phyloP scores from a whole-genome alignment of 2,888 invertebrate genomes.

The Pedicia rivosa region DNA sequence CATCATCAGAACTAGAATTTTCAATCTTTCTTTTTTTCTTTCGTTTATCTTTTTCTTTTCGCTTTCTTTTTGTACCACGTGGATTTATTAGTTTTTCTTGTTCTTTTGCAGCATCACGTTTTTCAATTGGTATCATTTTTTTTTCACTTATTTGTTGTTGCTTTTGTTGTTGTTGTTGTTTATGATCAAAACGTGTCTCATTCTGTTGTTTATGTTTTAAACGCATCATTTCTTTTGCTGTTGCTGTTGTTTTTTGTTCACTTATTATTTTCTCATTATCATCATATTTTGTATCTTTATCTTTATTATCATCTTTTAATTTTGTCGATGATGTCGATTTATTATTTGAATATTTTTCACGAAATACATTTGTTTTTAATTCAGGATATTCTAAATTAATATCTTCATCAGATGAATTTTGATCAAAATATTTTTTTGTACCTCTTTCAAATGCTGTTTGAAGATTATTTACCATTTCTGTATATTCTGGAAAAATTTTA shows the following conservation, averaged over 20 bases:
- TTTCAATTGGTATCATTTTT: neutral
- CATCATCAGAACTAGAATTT: too few relatives aligned
- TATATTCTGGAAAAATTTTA: constrained; percentile 49
- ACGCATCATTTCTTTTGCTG: neutral
- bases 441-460: constrained; percentile 67
- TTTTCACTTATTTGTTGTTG: constrained; percentile 3
- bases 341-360: constrained; percentile 31
- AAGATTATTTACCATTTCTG: constrained; percentile 73
- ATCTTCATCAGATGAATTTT: constrained; percentile 64
- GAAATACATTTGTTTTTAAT: constrained; percentile 30
- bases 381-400: constrained; percentile 49
- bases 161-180: constrained; percentile 1
- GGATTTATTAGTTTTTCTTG: neutral
- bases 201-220: constrained; percentile 3
- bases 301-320: neutral
- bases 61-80: constrained; percentile 17
- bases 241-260: neutral
- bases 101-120: neutral
- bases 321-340: constrained; percentile 12
- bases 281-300: neutral
- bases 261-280: neutral
- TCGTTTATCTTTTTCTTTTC: constrained; percentile 28
- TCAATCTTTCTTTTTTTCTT: constrained; percentile 18
- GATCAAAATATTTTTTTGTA: constrained; percentile 68
- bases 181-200: too few relatives aligned